These are phyloP conservation scores for Hypsopygia costalis DNA, from an alignment of 2,888 invertebrate genomes.

Conservation along the genomic window DNA sequence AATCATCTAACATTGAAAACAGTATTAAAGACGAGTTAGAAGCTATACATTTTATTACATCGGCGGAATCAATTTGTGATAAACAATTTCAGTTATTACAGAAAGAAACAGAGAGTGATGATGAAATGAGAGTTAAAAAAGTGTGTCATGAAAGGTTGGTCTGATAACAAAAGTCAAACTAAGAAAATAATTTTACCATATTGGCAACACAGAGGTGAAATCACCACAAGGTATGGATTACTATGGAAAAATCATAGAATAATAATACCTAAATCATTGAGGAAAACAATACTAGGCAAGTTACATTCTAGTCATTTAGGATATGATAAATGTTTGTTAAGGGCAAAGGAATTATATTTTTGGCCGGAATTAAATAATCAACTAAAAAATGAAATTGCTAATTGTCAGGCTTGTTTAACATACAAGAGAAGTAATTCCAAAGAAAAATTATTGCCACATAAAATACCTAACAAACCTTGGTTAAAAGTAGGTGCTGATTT, in stretches of 20 bases:
- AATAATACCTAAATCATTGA: conserved; percentile 17
- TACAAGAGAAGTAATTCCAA: conserved; percentile 8
- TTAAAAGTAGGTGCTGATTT: conserved; percentile 13
- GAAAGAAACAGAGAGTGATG: neutral
- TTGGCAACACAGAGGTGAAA: conserved; percentile 11
- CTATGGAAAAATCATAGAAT: conserved; percentile 18
- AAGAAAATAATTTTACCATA: conserved; percentile 6
- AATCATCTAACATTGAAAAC: too few relatives aligned
- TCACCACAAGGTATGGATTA: conserved; percentile 13
- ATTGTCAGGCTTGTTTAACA: neutral
- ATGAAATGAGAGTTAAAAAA: neutral
- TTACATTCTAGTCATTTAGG: conserved; percentile 20
- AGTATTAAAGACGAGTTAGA: too few relatives aligned
- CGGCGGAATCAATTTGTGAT: neutral
- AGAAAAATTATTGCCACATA: conserved; percentile 13
- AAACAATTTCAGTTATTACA: neutral
- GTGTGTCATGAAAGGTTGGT: neutral
- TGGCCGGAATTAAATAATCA: conserved; percentile 15
- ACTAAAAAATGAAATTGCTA: neutral
- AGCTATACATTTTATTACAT: neutral
- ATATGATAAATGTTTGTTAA: conserved; percentile 18
- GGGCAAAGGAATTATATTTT: conserved; percentile 19
- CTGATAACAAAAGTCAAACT: neutral
- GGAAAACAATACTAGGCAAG: conserved; percentile 17
- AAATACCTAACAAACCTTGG: conserved; percentile 17